These are phyloP conservation scores for Mechanitis messenoides DNA, from an alignment of 2,888 invertebrate species.

Conservation along the genomic window DNA sequence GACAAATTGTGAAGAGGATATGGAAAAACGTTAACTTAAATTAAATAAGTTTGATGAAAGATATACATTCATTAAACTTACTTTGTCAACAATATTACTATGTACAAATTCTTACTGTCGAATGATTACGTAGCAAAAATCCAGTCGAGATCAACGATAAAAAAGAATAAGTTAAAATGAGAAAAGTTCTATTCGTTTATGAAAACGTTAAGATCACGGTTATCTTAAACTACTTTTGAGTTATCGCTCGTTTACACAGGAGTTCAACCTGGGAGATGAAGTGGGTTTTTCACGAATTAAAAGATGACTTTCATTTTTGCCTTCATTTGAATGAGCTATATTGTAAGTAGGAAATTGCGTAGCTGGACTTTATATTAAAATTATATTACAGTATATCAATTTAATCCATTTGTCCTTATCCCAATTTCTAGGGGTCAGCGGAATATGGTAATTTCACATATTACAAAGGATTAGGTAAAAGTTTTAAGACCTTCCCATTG, in stretches of 20 bases:
- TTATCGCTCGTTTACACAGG: conserved; percentile 41
- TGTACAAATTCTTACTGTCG: conserved; percentile 32
- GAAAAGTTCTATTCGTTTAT: conserved; percentile 71
- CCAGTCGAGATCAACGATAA: conserved; percentile 44
- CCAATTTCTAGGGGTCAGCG: too few species aligned
- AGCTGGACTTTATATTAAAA: too few species aligned
- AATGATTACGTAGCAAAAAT: conserved; percentile 54
- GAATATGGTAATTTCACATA: too few species aligned
- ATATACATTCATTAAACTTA: too few species aligned
- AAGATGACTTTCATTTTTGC: background rate
- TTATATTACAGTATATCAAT: too few species aligned
- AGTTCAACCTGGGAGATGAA: conserved; percentile 15
- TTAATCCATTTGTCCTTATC: too few species aligned
- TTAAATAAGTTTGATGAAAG: too few species aligned
- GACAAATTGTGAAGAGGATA: too few species aligned
- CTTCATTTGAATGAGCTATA: background rate
- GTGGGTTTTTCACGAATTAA: conserved; percentile 12
- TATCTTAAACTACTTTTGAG: conserved; percentile 64
- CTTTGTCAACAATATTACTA: background rate
- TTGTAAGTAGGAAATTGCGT: background rate
- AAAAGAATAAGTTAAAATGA: conserved; percentile 68
- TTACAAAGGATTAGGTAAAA: too few species aligned
- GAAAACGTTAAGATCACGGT: conserved; percentile 66
- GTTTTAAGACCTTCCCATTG: too few species aligned
- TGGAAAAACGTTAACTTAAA: too few species aligned